These are phyloP conservation scores for Mesopsocus fuscifrons DNA, from an alignment of 2,888 invertebrate species.

Conservation along the genomic window DNA sequence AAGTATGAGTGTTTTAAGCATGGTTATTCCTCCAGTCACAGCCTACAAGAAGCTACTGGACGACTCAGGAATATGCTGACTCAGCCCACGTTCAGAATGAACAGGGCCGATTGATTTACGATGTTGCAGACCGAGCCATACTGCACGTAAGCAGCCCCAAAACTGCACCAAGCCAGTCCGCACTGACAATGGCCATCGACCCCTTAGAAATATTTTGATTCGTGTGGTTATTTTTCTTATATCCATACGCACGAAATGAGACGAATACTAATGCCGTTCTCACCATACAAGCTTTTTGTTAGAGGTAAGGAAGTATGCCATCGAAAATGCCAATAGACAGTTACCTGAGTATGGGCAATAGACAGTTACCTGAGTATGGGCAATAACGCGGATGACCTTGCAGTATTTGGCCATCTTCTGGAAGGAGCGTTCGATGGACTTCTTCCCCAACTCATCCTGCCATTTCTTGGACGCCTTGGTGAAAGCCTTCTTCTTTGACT, in stretches of 20 bases:
- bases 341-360: too few species aligned
- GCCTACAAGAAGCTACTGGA: constrained; percentile 44
- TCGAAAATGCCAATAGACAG: too few species aligned
- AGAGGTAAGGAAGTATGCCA: too few species aligned
- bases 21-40: constrained; percentile 50
- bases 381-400: constrained; percentile 87
- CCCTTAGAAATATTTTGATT: too few species aligned
- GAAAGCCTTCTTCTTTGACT: constrained; percentile 99
- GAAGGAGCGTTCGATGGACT: constrained; percentile 92
- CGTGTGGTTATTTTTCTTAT: too few species aligned
- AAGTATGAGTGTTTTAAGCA: constrained; percentile 36
- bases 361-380: constrained; percentile 80
- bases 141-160: constrained; percentile 6
- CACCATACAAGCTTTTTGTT: too few species aligned
- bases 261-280: too few species aligned
- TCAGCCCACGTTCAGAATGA: constrained; percentile 32
- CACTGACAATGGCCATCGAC: constrained; percentile 11
- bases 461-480: constrained; percentile 97
- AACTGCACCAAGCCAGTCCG: constrained; percentile 15
- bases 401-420: constrained; percentile 98
- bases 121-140: constrained; percentile 31
- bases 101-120: constrained; percentile 33
- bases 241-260: too few species aligned
- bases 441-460: constrained; percentile 92
- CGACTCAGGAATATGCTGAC: constrained; percentile 58